Evolutionary conservation across 2,113 vertebrate genomes (phyloP).

Genomic region (Sprattus sprattus): DNA sequence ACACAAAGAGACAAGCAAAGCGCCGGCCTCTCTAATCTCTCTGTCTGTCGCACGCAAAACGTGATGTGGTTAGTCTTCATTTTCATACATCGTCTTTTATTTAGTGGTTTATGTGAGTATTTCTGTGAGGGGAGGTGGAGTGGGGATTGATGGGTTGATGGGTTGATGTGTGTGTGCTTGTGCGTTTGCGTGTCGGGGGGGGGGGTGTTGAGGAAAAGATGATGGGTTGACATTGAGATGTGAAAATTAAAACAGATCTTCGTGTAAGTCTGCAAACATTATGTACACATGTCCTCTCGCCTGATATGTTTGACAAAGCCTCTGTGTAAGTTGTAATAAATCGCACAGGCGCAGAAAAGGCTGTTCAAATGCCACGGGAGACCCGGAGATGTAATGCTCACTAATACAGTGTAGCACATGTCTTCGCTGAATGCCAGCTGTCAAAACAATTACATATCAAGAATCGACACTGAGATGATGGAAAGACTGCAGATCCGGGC

Average conservation of each 20-base stretch:
- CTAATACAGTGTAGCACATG: not conserved
- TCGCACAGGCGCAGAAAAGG: not conserved
- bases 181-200: too few relatives aligned
- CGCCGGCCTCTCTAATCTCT: slow-evolving; percentile 38
- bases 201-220: not conserved
- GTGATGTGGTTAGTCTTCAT: not conserved
- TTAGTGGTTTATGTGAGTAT: not conserved
- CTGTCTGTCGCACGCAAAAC: slow-evolving; percentile 35
- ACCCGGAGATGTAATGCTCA: not conserved
- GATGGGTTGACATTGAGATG: not conserved
- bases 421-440: not conserved
- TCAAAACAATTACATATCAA: slow-evolving; percentile 4
- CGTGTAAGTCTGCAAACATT: not conserved
- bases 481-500: not conserved
- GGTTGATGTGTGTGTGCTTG: not conserved
- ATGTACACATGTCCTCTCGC: not conserved
- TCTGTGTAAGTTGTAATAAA: slow-evolving; percentile 1
- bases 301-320: not conserved
- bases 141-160: too few relatives aligned
- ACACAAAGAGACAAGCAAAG: slow-evolving; percentile 49
- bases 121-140: not conserved
- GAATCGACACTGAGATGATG: not conserved
- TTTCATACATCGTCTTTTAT: not conserved
- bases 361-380: not conserved
- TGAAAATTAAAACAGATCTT: slow-evolving; percentile 7